These are phyloP conservation scores for Takifugu rubripes DNA, from an alignment of 2,797 vertebrate species.

Conservation along the genomic window DNA sequence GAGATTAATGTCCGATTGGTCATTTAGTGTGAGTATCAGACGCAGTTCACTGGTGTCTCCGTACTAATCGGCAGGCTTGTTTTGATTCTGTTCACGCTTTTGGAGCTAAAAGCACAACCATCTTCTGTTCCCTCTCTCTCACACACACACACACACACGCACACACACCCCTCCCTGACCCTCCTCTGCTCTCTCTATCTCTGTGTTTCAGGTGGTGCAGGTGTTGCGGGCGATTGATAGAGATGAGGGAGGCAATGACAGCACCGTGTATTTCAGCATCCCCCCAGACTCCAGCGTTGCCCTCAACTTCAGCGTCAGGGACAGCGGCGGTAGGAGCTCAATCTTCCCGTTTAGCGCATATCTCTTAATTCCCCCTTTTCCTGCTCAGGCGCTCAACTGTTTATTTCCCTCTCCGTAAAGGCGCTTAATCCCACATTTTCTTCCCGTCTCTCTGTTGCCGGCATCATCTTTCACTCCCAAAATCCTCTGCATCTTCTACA, in stretches of 20 bases:
- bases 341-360: conserved; percentile 35
- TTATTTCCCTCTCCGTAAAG: conserved; percentile 15
- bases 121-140: conserved; percentile 4
- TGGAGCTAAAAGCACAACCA: conserved; percentile 48
- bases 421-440: conserved; percentile 40
- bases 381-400: conserved; percentile 11
- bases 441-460: conserved; percentile 22
- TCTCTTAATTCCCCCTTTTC: conserved; percentile 32
- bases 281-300: conserved; percentile 76
- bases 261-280: conserved; percentile 85
- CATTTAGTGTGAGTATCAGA: conserved; percentile 38
- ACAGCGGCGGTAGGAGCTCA: conserved; percentile 82
- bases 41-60: conserved; percentile 31
- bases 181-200: conserved; percentile 58
- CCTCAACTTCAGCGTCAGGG: conserved; percentile 85
- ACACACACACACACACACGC: conserved; percentile 15
- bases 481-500: conserved; percentile 7
- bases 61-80: conserved; percentile 60
- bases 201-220: conserved; percentile 84
- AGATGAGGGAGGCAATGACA: conserved; percentile 85
- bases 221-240: conserved; percentile 86
- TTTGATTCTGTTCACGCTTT: conserved; percentile 60
- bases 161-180: conserved; percentile 15
- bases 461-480: conserved; percentile 13
- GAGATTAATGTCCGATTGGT: conserved; percentile 38